Evolutionary conservation across 2,888 invertebrate genomes (phyloP), one percentile per base, ranked within the genome.

Genomic region (Prenolepis imparis): DNA sequence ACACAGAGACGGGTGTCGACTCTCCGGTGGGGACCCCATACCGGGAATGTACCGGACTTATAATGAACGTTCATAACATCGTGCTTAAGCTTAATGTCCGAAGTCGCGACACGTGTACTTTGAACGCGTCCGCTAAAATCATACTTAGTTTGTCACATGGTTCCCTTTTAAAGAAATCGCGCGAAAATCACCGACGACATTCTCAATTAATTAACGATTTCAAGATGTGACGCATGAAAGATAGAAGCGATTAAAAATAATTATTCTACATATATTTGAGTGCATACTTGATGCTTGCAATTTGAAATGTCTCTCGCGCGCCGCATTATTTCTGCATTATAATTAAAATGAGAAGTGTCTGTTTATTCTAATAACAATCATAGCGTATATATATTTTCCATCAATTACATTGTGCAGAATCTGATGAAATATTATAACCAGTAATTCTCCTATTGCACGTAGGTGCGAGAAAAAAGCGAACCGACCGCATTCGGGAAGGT

Each of bases 1-100:
- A 86, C 88, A 86, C 88, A 86, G 88, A 90, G 90, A 93, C 92
- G 92, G 91, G 93, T 93, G 93, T 92, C 92, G 93, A 91, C 89
- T 91, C 87, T 84, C n/a, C 48, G 48, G 84, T 81, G 72, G 88
- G 74, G 93, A 91, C 92, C 92, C 90, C 93, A 93, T 92, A 92
- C 91, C 70, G 93, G 32, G 74, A 85, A 52, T 52, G 92, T 89
- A 68, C 90, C 91, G 81, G 85, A 89, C 87, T 91, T 90, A 91
- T 93, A 93, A 93, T 92, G 90, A 92, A 92, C 91, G 90, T 88
- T 88, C 90, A 87, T 90, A 87, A 91, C 91, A 90, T 90, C 91
- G 89, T 88, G 87, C 90, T 91, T 90, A 88, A 90, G 84, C 88
- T 84, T 90, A 89, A 90, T 90, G 85, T 74, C 24, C 63, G 80